Percentiles rank a stretch among this genome's conserved stretches.
Evolutionary conservation across 2,888 invertebrate genomes (phyloP).

Genomic region (Pegoplata infirma): DNA sequence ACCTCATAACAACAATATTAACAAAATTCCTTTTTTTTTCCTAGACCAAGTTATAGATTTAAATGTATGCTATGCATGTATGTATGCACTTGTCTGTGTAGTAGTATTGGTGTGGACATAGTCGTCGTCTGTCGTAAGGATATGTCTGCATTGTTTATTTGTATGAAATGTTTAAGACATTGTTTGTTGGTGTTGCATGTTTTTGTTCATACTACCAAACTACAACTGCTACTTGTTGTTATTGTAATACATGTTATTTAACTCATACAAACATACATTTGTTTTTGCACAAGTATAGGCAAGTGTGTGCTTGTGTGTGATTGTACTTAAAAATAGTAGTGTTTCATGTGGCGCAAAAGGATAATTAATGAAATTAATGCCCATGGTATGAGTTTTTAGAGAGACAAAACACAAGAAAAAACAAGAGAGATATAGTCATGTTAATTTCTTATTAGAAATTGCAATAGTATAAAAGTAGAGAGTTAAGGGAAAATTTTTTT

Average conservation of each 20-base stretch:
- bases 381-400: slow-evolving; percentile 59
- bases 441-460: no score
- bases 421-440: background rate
- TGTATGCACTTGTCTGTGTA: slow-evolving; percentile 15
- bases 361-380: slow-evolving; percentile 67
- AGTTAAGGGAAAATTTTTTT: background rate
- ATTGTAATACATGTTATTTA: slow-evolving; percentile 42
- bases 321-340: slow-evolving; percentile 6
- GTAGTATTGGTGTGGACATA: no score
- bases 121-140: background rate
- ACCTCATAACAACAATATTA: background rate
- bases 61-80: background rate
- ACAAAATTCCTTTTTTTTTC: slow-evolving; percentile 29
- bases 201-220: no score
- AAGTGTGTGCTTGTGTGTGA: background rate
- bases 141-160: slow-evolving; percentile 41
- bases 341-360: slow-evolving; percentile 60
- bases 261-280: slow-evolving; percentile 30
- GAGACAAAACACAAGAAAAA: slow-evolving; percentile 6
- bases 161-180: slow-evolving; percentile 57
- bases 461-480: background rate
- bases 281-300: slow-evolving; percentile 3
- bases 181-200: slow-evolving; percentile 60
- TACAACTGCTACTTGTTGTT: slow-evolving; percentile 26
- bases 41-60: slow-evolving; percentile 47